Evolutionary conservation across 1,140 invertebrate genomes (phyloP).

Genomic region (Apolygus lucorum): DNA sequence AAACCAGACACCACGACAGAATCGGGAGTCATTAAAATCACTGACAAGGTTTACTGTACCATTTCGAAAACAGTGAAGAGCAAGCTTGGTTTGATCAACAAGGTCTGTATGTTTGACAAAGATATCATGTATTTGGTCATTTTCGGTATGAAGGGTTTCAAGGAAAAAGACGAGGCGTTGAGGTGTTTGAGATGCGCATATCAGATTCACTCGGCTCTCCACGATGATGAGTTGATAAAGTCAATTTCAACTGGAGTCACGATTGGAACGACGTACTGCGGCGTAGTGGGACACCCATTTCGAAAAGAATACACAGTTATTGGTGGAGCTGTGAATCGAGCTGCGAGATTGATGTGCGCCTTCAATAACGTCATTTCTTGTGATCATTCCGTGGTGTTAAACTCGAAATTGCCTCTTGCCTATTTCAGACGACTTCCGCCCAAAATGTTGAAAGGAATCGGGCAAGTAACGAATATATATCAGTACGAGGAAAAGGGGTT

Average conservation of each 20-base stretch:
- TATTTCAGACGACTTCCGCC: slow-evolving; percentile 52
- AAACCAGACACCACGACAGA: slow-evolving; percentile 40
- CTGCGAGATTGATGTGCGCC: slow-evolving; percentile 60
- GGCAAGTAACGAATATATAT: slow-evolving; percentile 52
- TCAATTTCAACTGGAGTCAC: slow-evolving; percentile 56
- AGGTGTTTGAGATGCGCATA: slow-evolving; percentile 52
- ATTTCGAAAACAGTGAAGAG: slow-evolving; percentile 45
- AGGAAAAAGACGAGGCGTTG: slow-evolving; percentile 56
- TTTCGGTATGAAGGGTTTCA: slow-evolving; percentile 58
- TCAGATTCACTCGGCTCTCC: slow-evolving; percentile 44
- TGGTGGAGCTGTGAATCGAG: slow-evolving; percentile 63
- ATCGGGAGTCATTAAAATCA: slow-evolving; percentile 38
- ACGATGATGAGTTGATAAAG: slow-evolving; percentile 43
- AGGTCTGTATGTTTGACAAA: slow-evolving; percentile 62
- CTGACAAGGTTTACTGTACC: slow-evolving; percentile 46
- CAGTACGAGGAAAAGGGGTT: slow-evolving; percentile 45
- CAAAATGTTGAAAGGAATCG: slow-evolving; percentile 55
- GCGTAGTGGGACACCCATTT: slow-evolving; percentile 62
- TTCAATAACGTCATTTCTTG: slow-evolving; percentile 57
- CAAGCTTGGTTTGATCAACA: slow-evolving; percentile 56
- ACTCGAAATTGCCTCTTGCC: slow-evolving; percentile 51
- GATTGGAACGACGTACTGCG: slow-evolving; percentile 54
- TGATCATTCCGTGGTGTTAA: slow-evolving; percentile 57
- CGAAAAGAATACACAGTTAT: slow-evolving; percentile 69
- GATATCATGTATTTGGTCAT: slow-evolving; percentile 61